Evolutionary conservation across 2,888 invertebrate species (phyloP), one percentile per base, ranked within the genome.

Genomic region (Erebia epiphron): DNA sequence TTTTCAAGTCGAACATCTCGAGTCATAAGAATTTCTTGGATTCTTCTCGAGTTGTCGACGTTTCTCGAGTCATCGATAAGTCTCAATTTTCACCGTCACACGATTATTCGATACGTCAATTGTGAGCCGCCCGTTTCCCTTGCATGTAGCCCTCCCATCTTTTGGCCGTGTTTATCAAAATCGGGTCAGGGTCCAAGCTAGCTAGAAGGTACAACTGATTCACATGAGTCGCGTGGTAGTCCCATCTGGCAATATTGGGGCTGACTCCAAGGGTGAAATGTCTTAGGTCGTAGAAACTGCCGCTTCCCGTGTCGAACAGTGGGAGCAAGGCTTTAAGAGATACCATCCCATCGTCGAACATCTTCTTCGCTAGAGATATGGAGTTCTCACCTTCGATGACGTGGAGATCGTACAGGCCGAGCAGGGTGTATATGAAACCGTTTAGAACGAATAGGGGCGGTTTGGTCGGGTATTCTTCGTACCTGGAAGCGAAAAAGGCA

Each of bases 161-260:
- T 80, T 97, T 96, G 0, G 98, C 98, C 0, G 98, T 98, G 68
- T 95, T 95, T 16, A 96, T 94, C 75, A 98, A 95, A 69, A 98
- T 93, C 0, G 97, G 96, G 80, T 98, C 97, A 70, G 95, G 95
- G 78, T 98, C 98, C 60, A 99, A 95, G 0, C 98, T 97, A 54
- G 97, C 96, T 35, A 99, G 91, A 70, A 98, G 94, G 75, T 99
- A 95, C 75, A 99, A 94, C 84, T 99, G 99, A 92, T 99, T 99
- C 35, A 99, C 97, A 86, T 99, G 99, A 0, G 99, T 99, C 0
- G 98, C 98, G 90, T 99, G 99, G 88, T 99, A 99, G 86, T 99
- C 99, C 98, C 99, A 99, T 70, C 99, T 94, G 0, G 99, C 99
- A 74, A 99, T 94, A 88, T 99, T 99, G 0, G 98, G 98, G 41